These are phyloP conservation scores for Achlya flavicornis DNA, from an alignment of 2,888 invertebrate genomes.

Conservation along the genomic window DNA sequence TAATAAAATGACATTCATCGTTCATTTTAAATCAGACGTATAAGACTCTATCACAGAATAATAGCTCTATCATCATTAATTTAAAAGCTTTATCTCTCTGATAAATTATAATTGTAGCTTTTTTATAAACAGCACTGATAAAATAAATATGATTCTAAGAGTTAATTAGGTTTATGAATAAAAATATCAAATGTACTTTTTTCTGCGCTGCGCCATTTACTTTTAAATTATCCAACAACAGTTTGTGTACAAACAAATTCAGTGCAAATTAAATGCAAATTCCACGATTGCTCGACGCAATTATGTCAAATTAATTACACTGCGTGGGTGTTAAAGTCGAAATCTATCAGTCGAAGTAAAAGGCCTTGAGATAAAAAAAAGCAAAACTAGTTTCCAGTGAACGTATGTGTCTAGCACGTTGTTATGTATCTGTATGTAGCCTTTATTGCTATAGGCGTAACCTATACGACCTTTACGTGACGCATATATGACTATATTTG, in stretches of 20 bases:
- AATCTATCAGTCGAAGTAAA: conserved; percentile 25
- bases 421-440: conserved; percentile 17
- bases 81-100: background rate
- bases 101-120: background rate
- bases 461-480: conserved; percentile 17
- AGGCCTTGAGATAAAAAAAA: conserved; percentile 50
- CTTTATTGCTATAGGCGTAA: conserved; percentile 1
- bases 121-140: background rate
- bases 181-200: too few relatives aligned
- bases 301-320: conserved; percentile 3
- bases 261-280: conserved; percentile 5
- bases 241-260: background rate
- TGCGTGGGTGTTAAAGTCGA: conserved; percentile 23
- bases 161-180: background rate
- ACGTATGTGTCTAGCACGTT: conserved; percentile 34
- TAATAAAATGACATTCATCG: too few relatives aligned
- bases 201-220: too few relatives aligned
- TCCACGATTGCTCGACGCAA: background rate
- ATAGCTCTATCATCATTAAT: background rate
- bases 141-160: background rate
- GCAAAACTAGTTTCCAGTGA: conserved; percentile 52
- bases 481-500: background rate
- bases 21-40: background rate
- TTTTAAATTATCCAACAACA: too few relatives aligned
- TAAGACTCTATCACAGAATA: background rate